Base-by-base conservation (phyloP, 1,140 invertebrate species). In the Plodia interpunctella region DNA sequence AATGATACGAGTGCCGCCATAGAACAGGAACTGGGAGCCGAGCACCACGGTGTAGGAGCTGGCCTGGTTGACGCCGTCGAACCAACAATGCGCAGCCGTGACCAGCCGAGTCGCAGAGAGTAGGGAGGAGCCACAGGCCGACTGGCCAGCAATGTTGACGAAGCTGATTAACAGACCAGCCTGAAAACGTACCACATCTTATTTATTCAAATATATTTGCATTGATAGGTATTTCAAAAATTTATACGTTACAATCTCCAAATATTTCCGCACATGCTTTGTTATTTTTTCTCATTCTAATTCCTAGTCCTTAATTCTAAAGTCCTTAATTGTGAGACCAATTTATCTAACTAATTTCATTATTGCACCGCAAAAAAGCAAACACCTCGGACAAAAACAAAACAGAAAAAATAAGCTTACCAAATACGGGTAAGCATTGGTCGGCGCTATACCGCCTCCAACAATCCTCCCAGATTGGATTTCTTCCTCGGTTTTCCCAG, bases 371-470 rank as follows among this genome's bases (percentile, higher is more conserved):
- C 13, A 35, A 5, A 35, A 13, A 35, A 35, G 9, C 10, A 5
- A 35, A 2, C 13, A 35, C 10, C 13, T 11, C 9, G 9, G 1
- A 35, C 32, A 35, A 35, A 35, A 11, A 35, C 13, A 5, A 2
- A 35, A 2, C 10, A 5, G 1, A 35, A 35, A 35, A 13, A 44
- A 44, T 44, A 44, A 15, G 13, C 38, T 44, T 15, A 83, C 78
- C 61, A 81, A 60, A 56, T 74, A 78, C 20, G 80, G 80, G 50
- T 80, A 67, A 10, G 66, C 62, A 20, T 66, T 65, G 0, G 55
- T 49, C 0, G 60, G 60, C 0, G 80, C 68, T 0, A 63, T 49
- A 6, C 18, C 65, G 2, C 80, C 79, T 6, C 79, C 79, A 1
- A 78, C 73, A 30, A 82, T 74, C 58, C 70, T 73, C 17, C 49